Percentiles rank a stretch among this genome's conserved stretches.
Evolutionary conservation across 35 echinoderm and acorn worm genomes (phyloP).

Genomic region (Patiria miniata): DNA sequence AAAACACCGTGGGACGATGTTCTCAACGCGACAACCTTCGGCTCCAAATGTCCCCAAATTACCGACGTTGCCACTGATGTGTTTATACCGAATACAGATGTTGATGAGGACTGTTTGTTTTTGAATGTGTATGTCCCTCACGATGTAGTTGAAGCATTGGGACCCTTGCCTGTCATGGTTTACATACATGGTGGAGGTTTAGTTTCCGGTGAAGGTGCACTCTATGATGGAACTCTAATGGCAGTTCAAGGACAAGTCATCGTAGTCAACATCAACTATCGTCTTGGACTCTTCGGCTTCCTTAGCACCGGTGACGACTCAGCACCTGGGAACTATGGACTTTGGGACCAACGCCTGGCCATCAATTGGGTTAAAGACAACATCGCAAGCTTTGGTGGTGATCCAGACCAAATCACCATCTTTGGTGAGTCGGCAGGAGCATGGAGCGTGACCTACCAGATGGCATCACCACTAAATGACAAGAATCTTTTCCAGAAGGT

Average conservation of each 20-base stretch:
- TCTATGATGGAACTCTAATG: constrained; percentile 12
- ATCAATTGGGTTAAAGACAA: constrained; percentile 49
- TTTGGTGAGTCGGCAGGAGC: constrained; percentile 36
- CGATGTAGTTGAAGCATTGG: not conserved
- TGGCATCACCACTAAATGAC: not conserved
- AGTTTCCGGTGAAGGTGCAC: not conserved
- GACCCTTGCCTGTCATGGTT: constrained; percentile 34
- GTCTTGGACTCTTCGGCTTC: constrained; percentile 61
- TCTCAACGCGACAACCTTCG: constrained; percentile 12
- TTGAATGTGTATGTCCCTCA: constrained; percentile 28
- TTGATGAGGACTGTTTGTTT: constrained; percentile 38
- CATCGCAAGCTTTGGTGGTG: constrained; percentile 31
- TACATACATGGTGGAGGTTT: constrained; percentile 22
- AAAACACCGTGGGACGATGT: constrained; percentile 29
- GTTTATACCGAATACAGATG: not conserved
- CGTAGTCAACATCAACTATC: constrained; percentile 53
- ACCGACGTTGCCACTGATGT: not conserved
- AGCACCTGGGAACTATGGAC: constrained; percentile 29
- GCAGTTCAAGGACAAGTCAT: constrained; percentile 52
- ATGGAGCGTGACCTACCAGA: not conserved
- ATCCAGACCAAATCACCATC: constrained; percentile 45
- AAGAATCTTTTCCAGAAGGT: constrained; percentile 11
- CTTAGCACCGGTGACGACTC: constrained; percentile 49
- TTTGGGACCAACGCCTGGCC: not conserved
- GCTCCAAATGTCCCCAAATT: constrained; percentile 19